Evolutionary conservation across 2,113 vertebrate species (phyloP).

Genomic region (Triplophysa tibetana): DNA sequence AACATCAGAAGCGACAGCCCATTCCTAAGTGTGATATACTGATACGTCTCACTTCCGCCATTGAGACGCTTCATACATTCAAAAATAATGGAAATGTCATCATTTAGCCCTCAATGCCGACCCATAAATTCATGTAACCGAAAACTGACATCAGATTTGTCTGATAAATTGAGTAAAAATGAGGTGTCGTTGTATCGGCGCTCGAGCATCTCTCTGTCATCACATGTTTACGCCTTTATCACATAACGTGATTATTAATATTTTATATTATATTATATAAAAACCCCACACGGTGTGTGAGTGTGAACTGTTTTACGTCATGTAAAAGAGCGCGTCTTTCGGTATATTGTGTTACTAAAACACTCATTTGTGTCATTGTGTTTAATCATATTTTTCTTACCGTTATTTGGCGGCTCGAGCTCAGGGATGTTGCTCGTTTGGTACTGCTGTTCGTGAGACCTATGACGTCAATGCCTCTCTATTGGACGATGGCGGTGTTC

Average conservation of each 20-base stretch:
- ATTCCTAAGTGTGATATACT: not conserved
- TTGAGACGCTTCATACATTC: not conserved
- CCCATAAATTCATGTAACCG: not conserved
- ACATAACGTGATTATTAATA: not conserved
- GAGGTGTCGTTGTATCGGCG: not conserved
- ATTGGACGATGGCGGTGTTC: conserved; percentile 51
- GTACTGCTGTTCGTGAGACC: conserved; percentile 55
- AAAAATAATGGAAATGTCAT: not conserved
- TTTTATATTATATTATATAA: no score
- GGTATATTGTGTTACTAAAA: not conserved
- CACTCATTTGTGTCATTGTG: not conserved
- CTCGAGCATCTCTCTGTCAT: conserved; percentile 5
- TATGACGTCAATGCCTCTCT: conserved; percentile 74
- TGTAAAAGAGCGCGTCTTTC: not conserved
- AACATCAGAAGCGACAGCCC: not conserved
- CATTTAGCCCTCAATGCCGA: not conserved
- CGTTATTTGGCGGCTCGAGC: conserved; percentile 61
- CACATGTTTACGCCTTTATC: conserved; percentile 43
- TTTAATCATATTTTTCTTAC: conserved; percentile 61
- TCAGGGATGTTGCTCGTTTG: conserved; percentile 47
- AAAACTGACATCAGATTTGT: not conserved
- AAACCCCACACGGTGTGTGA: not conserved
- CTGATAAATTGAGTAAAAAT: not conserved
- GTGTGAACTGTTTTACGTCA: not conserved
- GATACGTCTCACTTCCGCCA: conserved; percentile 39